Conservation (phyloP, 2,797 vertebrate genomes). For the Muscicapa comitata region DNA sequence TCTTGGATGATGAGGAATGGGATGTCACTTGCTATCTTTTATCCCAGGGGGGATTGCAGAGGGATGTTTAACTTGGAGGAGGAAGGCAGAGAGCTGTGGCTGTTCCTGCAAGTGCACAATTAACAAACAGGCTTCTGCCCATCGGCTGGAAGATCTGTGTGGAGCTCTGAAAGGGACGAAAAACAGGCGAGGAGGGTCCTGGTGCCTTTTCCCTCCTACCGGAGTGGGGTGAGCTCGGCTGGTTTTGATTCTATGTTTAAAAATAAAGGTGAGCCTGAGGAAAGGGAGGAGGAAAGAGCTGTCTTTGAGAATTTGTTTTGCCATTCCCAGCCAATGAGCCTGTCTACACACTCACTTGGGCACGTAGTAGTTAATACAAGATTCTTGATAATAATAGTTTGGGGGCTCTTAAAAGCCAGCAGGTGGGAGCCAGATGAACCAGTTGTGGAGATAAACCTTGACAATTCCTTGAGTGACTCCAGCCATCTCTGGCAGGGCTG, state of each 20-base stretch:
- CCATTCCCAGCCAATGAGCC: background rate
- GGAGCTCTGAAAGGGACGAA: background rate
- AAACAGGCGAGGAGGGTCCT: background rate
- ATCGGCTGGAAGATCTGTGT: background rate
- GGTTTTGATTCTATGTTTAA: background rate
- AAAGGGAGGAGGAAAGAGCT: constrained; percentile 7
- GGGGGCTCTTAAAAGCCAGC: background rate
- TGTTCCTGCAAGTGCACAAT: background rate
- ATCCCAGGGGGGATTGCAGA: background rate
- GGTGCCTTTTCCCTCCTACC: background rate
- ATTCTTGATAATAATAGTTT: background rate
- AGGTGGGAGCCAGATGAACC: constrained; percentile 17
- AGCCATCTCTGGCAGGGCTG: background rate
- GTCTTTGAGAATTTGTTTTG: constrained; percentile 21
- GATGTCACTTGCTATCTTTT: background rate
- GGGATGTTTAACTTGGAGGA: background rate
- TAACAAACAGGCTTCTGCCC: background rate
- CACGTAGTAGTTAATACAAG: background rate
- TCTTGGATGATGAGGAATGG: background rate
- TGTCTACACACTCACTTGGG: background rate
- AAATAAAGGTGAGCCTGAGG: background rate
- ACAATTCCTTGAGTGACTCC: background rate
- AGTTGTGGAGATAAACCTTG: background rate
- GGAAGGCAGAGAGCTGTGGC: background rate
- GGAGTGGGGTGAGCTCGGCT: background rate